A percentile compares a stretch with the other conserved stretches of the same genome.
Conservation (phyloP, 2,888 invertebrate genomes). For the Penaeus monodon region DNA sequence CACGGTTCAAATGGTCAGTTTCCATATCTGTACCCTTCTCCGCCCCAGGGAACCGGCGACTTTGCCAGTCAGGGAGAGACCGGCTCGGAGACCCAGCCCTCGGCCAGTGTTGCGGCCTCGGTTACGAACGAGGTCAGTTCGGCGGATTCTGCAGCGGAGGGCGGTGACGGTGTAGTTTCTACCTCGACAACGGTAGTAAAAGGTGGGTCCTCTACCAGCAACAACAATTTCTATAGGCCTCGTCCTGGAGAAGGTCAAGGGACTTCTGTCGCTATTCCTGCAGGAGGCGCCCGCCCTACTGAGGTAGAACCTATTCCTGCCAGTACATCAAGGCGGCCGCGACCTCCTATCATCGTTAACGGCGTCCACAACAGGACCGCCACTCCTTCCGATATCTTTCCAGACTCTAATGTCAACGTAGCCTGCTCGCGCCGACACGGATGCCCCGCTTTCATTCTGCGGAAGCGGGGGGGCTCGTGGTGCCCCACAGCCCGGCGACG, state of each 20-base stretch:
- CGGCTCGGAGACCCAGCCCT: background rate
- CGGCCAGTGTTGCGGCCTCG: constrained; percentile 34
- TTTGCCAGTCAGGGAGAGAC: background rate
- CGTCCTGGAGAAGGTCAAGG: background rate
- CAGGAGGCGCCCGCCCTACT: background rate
- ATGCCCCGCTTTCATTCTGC: constrained; percentile 32
- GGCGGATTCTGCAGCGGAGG: constrained; percentile 28
- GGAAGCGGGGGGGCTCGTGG: constrained; percentile 8
- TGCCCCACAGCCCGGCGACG: background rate
- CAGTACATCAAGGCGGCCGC: background rate
- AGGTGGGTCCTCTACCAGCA: constrained; percentile 39
- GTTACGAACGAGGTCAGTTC: constrained; percentile 8
- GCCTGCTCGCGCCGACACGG: constrained; percentile 32
- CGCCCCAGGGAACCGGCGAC: background rate
- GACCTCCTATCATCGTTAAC: constrained; percentile 28
- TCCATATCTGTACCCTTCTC: background rate
- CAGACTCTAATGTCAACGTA: constrained; percentile 26
- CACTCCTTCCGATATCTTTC: constrained; percentile 24
- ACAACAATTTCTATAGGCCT: constrained; percentile 32
- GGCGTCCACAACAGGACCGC: constrained; percentile 26
- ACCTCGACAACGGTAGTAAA: constrained; percentile 32
- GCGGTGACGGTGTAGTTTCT: constrained; percentile 21
- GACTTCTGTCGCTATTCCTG: background rate
- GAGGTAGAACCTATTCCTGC: too few relatives aligned
- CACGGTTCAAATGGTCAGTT: too few relatives aligned